Conservation (phyloP, 2,888 invertebrate genomes). For the Andrena dorsata region DNA sequence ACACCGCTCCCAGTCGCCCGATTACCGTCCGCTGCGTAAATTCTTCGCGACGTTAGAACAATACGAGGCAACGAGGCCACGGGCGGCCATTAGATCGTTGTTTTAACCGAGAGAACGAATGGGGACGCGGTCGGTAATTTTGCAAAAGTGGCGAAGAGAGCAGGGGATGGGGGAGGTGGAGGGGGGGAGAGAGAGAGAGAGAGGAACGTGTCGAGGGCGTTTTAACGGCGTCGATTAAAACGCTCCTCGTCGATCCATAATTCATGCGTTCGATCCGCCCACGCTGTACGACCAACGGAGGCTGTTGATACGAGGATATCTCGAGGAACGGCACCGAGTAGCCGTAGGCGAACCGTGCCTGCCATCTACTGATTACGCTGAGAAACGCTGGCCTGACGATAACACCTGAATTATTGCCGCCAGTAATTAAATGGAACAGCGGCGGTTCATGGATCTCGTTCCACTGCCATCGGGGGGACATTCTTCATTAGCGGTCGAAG, state of each 20-base stretch:
- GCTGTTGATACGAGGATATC: neutral
- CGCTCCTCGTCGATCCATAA: neutral
- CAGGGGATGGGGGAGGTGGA: too few relatives aligned
- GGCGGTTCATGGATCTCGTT: constrained; percentile 9
- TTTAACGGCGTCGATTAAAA: constrained; percentile 3
- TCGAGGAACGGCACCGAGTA: neutral
- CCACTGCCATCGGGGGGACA: neutral
- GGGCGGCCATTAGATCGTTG: too few relatives aligned
- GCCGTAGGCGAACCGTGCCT: constrained; percentile 28
- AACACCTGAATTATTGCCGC: constrained; percentile 41
- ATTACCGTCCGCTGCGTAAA: constrained; percentile 19
- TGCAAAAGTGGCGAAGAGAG: neutral
- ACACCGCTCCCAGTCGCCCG: constrained; percentile 22
- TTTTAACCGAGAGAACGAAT: neutral
- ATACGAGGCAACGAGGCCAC: neutral
- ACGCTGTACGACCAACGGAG: neutral
- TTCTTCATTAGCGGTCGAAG: neutral
- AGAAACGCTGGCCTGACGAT: constrained; percentile 38
- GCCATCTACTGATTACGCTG: constrained; percentile 64
- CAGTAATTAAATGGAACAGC: constrained; percentile 40
- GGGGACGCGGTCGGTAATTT: too few relatives aligned
- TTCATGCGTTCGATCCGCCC: neutral
- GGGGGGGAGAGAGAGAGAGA: too few relatives aligned
- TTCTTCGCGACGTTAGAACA: constrained; percentile 13
- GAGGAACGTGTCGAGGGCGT: neutral